Evolutionary conservation across 2,888 invertebrate genomes (phyloP), one percentile per base, ranked within the genome.

Genomic region (Sinodicranocentrus sp.): DNA sequence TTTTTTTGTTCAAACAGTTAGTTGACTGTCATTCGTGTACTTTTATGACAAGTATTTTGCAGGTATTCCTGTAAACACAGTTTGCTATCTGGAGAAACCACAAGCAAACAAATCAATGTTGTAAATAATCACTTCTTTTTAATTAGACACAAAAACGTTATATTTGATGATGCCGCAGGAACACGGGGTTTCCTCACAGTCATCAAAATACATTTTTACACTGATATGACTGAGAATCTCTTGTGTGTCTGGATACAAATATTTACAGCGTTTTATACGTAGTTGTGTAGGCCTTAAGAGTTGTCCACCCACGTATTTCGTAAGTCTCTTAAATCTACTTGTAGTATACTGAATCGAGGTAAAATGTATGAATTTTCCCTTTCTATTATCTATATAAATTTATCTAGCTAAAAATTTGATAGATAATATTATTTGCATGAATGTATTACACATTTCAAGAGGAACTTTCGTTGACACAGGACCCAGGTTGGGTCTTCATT

Each of bases 391-490:
- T 59, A 39, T 39, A 59, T 33, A 48, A 48, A 2, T 48, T 28
- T 63, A 43, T 21, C 67, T 15, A 28, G 19, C 39, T 71, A 71
- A 17, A 17, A 25, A 33, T 70, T 48, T 48, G 15, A 70, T 43
- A 61, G 8, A 67, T 48, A 48, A 48, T 68, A 48, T 15, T 75
- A 48, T 59, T 23, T 54, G 48, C 17, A 43, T 76, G 54, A n/a
- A 57, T 76, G 68, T 75, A 85, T 85, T 85, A 85, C 85, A 85
- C 83, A 82, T 84, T n/a, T 85, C 84, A 77, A 87, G 85, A 88
- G 88, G 88, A 88, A 88, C 88, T 88, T 88, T 88, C 87, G 88
- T 88, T 88, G 87, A 87, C 87, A 86, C 48, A 23, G 43, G 77
- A 71, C 82, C 65, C 71, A 1, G 54, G 61, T 43, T 25, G 76